Evolutionary conservation across 2,113 vertebrate genomes (phyloP).

Genomic region (Triplophysa siluroides): DNA sequence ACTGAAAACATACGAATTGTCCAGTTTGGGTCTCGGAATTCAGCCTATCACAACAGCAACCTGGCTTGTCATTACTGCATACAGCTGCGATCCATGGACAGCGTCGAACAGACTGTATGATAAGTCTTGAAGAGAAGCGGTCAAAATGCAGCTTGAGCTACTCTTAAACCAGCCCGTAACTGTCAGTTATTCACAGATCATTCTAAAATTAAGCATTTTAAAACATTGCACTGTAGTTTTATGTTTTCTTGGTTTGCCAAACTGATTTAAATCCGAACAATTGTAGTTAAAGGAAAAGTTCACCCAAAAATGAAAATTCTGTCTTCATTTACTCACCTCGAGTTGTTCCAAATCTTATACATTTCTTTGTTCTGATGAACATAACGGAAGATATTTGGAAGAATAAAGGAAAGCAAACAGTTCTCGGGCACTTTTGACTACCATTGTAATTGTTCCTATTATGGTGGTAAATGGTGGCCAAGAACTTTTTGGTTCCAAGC

Average conservation of each 20-base stretch:
- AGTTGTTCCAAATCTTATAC: too few species aligned
- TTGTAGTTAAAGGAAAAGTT: neutral
- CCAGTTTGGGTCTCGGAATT: too few species aligned
- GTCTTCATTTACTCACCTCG: too few species aligned
- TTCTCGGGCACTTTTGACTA: too few species aligned
- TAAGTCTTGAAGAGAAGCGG: conserved; percentile 4
- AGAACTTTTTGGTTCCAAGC: too few species aligned
- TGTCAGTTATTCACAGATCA: neutral
- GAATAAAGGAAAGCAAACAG: too few species aligned
- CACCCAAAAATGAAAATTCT: too few species aligned
- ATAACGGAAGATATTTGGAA: too few species aligned
- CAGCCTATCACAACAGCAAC: neutral
- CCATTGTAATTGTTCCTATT: too few species aligned
- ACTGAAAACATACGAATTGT: neutral
- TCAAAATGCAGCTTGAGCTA: neutral
- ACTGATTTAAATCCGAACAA: neutral
- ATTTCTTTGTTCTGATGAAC: too few species aligned
- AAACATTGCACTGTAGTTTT: neutral
- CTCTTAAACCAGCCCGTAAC: neutral
- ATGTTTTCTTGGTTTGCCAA: neutral
- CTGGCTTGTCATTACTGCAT: neutral
- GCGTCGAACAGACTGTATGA: neutral
- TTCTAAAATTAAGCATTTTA: conserved; percentile 2
- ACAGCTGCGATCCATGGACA: neutral
- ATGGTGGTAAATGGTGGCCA: too few species aligned